These are phyloP conservation scores for Rhynchopsitta pachyrhyncha DNA, from an alignment of 2,113 vertebrate species.

Conservation along the genomic window DNA sequence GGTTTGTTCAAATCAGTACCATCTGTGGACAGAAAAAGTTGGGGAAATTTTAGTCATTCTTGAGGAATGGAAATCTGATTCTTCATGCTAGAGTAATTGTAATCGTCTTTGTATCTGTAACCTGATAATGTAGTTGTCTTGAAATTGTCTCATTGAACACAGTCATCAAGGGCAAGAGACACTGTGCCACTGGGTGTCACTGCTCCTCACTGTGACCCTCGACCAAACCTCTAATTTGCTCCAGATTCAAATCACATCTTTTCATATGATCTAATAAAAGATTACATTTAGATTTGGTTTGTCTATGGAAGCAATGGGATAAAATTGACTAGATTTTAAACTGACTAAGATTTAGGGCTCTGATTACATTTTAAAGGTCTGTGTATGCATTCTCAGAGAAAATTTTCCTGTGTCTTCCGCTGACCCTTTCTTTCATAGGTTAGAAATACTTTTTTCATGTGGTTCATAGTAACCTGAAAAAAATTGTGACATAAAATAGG, in stretches of 20 bases:
- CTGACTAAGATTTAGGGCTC: background rate
- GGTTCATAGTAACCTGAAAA: background rate
- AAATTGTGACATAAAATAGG: background rate
- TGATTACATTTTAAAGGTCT: background rate
- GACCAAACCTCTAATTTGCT: background rate
- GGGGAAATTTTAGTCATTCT: conserved; percentile 77
- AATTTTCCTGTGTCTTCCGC: background rate
- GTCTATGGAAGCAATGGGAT: background rate
- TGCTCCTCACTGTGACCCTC: conserved; percentile 32
- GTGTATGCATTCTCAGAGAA: background rate
- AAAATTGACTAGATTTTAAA: background rate
- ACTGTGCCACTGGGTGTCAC: conserved; percentile 61
- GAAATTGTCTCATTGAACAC: conserved; percentile 62
- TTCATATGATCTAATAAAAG: background rate
- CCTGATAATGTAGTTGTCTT: conserved; percentile 74
- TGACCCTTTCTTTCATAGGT: background rate
- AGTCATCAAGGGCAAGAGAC: conserved; percentile 60
- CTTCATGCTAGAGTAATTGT: conserved; percentile 76
- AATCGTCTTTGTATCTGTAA: conserved; percentile 83
- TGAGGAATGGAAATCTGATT: conserved; percentile 81
- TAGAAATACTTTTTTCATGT: background rate
- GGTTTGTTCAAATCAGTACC: conserved; percentile 78
- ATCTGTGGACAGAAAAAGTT: conserved; percentile 75
- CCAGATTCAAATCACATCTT: background rate
- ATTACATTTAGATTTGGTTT: conserved; percentile 1